phyloP scores from a whole-genome alignment of 2,797 vertebrate genomes.

The Micrastur ruficollis region DNA sequence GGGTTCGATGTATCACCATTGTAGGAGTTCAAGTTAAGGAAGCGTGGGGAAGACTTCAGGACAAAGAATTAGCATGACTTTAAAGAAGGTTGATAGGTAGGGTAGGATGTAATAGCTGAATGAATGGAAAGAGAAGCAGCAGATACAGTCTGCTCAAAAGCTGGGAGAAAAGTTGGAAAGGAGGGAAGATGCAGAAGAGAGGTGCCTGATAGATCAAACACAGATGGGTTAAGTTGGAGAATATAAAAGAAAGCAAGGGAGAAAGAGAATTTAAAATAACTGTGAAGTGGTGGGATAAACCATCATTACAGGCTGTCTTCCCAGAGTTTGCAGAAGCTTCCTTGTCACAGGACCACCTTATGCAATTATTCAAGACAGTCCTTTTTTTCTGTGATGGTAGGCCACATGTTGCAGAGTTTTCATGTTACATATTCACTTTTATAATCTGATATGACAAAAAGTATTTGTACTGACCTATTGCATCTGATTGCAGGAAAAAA shows the following conservation, averaged over 20 bases:
- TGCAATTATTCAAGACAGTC: background rate
- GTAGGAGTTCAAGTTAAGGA: background rate
- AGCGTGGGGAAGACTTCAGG: background rate
- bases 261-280: background rate
- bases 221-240: background rate
- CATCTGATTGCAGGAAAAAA: background rate
- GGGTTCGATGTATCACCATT: background rate
- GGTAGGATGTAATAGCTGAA: background rate
- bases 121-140: background rate
- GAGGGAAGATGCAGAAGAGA: background rate
- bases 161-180: background rate
- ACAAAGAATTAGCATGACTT: background rate
- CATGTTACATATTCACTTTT: background rate
- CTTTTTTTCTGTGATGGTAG: background rate
- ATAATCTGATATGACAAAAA: background rate
- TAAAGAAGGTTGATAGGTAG: background rate
- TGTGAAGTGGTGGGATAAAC: background rate
- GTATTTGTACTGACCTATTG: background rate
- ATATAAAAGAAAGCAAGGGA: background rate
- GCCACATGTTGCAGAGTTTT: background rate
- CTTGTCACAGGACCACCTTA: background rate
- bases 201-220: background rate
- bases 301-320: background rate
- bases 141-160: background rate
- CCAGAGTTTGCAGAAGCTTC: background rate